Evolutionary conservation across 2,888 invertebrate genomes (phyloP).

Genomic region (Hydrotaea diabolus): DNA sequence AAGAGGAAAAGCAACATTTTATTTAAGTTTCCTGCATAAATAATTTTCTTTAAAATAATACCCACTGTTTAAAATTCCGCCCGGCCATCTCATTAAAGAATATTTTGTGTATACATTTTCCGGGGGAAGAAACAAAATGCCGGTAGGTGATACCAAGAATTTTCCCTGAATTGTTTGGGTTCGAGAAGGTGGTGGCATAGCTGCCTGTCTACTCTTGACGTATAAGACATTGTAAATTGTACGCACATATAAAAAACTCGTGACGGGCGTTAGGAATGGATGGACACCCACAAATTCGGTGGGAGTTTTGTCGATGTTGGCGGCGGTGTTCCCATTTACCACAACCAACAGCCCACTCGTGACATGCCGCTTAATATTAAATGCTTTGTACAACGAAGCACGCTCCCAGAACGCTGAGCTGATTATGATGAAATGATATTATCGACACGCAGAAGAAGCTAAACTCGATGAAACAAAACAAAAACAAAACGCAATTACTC

Average conservation of each 20-base stretch:
- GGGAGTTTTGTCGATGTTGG: neutral
- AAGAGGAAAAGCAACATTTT: neutral
- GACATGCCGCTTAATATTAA: neutral
- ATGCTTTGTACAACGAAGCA: neutral
- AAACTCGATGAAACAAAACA: slow-evolving; percentile 13
- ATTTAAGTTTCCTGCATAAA: slow-evolving; percentile 58
- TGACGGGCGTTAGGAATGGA: neutral
- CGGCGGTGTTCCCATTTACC: neutral
- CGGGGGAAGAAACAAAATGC: neutral
- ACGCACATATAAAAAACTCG: neutral
- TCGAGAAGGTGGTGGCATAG: neutral
- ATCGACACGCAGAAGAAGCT: neutral
- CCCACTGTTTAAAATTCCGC: neutral
- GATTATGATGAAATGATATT: slow-evolving; percentile 19
- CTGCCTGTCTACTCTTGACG: too few species aligned
- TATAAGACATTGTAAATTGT: slow-evolving; percentile 10
- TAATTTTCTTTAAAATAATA: neutral
- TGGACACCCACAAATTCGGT: slow-evolving; percentile 1
- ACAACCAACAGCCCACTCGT: slow-evolving; percentile 1
- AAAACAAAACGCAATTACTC: slow-evolving; percentile 4
- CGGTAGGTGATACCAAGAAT: slow-evolving; percentile 4
- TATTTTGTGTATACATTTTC: neutral
- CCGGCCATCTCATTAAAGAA: neutral
- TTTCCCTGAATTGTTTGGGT: neutral
- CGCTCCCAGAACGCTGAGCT: slow-evolving; percentile 9